A percentile compares a stretch with the other conserved stretches of the same genome.
Evolutionary conservation across 2,797 vertebrate species (phyloP).

Genomic region (Mareca strepera): DNA sequence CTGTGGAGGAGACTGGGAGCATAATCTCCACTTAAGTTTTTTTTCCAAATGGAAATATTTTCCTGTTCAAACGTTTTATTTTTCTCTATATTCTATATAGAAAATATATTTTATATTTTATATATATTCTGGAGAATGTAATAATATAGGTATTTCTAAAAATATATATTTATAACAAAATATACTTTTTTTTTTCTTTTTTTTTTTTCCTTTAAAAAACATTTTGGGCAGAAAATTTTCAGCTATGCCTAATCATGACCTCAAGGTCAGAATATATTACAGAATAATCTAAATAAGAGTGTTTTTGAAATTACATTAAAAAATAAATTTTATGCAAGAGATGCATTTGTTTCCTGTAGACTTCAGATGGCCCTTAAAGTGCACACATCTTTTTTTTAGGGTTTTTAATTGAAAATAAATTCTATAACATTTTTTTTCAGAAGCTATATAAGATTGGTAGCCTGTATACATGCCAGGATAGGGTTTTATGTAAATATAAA

Average conservation of each 20-base stretch:
- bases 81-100: background rate
- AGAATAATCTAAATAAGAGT: background rate
- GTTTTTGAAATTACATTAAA: background rate
- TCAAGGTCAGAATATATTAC: background rate
- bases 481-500: background rate
- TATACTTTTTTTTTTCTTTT: too few relatives aligned
- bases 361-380: background rate
- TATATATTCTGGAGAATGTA: background rate
- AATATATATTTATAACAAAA: background rate
- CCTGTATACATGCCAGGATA: background rate
- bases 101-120: too few relatives aligned
- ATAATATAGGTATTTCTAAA: background rate
- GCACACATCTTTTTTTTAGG: background rate
- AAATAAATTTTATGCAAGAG: background rate
- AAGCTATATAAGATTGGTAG: background rate
- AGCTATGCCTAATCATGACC: background rate
- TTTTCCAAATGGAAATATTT: background rate
- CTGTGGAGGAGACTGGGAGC: background rate
- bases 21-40: background rate
- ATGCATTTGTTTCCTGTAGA: background rate
- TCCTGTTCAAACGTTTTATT: background rate
- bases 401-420: background rate
- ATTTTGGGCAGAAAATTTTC: rapidly evolving
- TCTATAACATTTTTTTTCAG: background rate
- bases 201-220: background rate